Percentiles rank a stretch among this genome's conserved stretches.
Conservation (phyloP, 2,113 vertebrate genomes). For the Camelus dromedarius region DNA sequence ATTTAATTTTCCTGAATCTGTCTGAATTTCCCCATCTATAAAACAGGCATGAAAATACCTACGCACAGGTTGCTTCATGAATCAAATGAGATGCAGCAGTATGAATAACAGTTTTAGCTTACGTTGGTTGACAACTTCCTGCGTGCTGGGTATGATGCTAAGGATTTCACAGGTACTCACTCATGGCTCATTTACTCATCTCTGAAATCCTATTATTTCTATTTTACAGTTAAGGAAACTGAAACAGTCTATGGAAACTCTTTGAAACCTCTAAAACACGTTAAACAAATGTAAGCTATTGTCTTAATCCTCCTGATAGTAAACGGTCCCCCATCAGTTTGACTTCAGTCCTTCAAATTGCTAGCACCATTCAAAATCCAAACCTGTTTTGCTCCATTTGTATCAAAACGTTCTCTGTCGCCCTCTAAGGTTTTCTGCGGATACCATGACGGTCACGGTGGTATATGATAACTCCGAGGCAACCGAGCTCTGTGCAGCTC, state of each 20-base stretch:
- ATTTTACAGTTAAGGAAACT: slow-evolving; percentile 33
- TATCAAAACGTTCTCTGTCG: slow-evolving; percentile 71
- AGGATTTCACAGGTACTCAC: background rate
- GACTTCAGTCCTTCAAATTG: slow-evolving; percentile 14
- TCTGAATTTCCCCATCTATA: background rate
- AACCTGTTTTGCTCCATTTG: slow-evolving; percentile 33
- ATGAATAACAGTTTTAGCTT: slow-evolving; percentile 6
- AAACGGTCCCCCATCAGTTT: background rate
- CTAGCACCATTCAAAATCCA: slow-evolving; percentile 17
- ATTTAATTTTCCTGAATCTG: slow-evolving; percentile 29
- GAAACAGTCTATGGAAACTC: slow-evolving; percentile 3
- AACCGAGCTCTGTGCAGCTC: slow-evolving; percentile 83
- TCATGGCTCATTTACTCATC: background rate
- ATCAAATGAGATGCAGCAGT: slow-evolving; percentile 5
- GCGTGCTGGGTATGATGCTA: background rate
- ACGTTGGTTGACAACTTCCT: slow-evolving; percentile 15
- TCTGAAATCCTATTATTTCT: background rate
- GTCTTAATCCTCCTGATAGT: slow-evolving; percentile 16
- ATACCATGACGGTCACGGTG: slow-evolving; percentile 83
- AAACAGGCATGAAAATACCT: background rate
- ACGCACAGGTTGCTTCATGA: background rate
- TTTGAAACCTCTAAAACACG: slow-evolving; percentile 1
- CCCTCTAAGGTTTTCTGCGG: slow-evolving; percentile 70
- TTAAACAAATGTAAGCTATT: slow-evolving; percentile 34
- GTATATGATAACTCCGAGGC: slow-evolving; percentile 87